Base-by-base conservation (phyloP, 2,888 invertebrate species). In the Diogma glabrata region DNA sequence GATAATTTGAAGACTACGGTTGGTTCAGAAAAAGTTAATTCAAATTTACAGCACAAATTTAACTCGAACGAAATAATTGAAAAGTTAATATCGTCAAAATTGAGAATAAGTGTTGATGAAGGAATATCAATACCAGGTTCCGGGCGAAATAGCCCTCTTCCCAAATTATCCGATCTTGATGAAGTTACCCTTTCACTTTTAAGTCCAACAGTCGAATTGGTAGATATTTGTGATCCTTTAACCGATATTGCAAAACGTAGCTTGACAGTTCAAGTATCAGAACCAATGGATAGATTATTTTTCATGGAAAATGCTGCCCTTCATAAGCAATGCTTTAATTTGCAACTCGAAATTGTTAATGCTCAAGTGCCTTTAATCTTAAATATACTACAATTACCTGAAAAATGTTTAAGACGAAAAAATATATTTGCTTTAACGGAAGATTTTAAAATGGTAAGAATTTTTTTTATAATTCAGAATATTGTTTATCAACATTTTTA, bases 141-240 rank as follows among this genome's bases (percentile, higher is more conserved):
- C n/a, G 4, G 43, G 16, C n/a, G 22, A 43, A n/a, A 14, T 22
- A 43, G 43, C 16, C 43, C 43, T 14, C n/a, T 43, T n/a, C 43
- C 43, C 6, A 20, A 23, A 22, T 14, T 43, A 2, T 43, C 43
- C 6, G 43, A 43, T 43, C 43, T 43, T 22, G 43, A 43, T 43
- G 22, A 20, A 43, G 23, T 43, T 20, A 43, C 43, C 12, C 43
- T 20, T 14, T 43, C 43, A 14, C 14, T 43, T 22, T 9, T 43
- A 22, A 43, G 43, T 14, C 43, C 43, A 8, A 43, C 20, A 22
- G 43, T 43, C 23, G 22, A 43, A 43, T 9, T 43, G 12, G n/a
- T 43, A 22, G 43, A 43, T 22, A 43, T 43, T 8, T 43, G 43
- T 43, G 43, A 43, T 43, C 43, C 43, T 7, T 43, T 43, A n/a